These are phyloP conservation scores for Cosmopolites sordidus DNA, from an alignment of 2,888 invertebrate genomes.

Conservation along the genomic window DNA sequence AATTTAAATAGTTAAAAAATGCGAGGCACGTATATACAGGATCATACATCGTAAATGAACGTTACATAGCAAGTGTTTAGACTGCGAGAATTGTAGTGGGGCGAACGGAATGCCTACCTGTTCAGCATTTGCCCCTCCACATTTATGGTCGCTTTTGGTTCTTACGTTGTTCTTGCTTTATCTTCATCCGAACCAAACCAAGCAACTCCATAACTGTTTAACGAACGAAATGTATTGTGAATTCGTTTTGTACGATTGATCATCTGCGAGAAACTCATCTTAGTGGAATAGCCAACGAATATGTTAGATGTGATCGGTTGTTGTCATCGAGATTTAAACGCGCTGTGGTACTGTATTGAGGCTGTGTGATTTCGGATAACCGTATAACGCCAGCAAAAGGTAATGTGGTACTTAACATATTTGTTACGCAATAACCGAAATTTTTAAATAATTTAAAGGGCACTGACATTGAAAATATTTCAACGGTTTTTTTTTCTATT, in stretches of 20 bases:
- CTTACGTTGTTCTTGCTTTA: constrained; percentile 23
- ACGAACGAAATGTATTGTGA: not conserved
- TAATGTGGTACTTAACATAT: constrained; percentile 15
- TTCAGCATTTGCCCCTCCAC: constrained; percentile 23
- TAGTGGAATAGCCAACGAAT: not conserved
- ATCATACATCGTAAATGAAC: constrained; percentile 14
- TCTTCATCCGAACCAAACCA: constrained; percentile 23
- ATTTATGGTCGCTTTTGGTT: constrained; percentile 21
- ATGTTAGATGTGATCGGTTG: constrained; percentile 3
- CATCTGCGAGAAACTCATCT: not conserved
- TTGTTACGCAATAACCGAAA: constrained; percentile 14
- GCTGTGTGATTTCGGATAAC: not conserved
- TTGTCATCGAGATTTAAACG: not conserved
- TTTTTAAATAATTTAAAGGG: constrained; percentile 13
- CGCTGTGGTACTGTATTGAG: not conserved
- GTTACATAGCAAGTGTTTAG: constrained; percentile 19
- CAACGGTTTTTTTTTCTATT: constrained; percentile 9
- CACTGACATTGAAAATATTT: constrained; percentile 14
- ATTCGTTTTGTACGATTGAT: not conserved
- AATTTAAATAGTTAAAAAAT: constrained; percentile 8
- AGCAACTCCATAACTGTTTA: constrained; percentile 25
- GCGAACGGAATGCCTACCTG: constrained; percentile 28
- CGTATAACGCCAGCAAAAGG: not conserved
- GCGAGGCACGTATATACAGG: constrained; percentile 13
- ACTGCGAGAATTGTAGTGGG: constrained; percentile 22